A percentile compares a stretch with the other conserved stretches of the same genome.
Evolutionary conservation across 2,888 invertebrate genomes (phyloP).

Genomic region (Synanthedon andrenaeformis): DNA sequence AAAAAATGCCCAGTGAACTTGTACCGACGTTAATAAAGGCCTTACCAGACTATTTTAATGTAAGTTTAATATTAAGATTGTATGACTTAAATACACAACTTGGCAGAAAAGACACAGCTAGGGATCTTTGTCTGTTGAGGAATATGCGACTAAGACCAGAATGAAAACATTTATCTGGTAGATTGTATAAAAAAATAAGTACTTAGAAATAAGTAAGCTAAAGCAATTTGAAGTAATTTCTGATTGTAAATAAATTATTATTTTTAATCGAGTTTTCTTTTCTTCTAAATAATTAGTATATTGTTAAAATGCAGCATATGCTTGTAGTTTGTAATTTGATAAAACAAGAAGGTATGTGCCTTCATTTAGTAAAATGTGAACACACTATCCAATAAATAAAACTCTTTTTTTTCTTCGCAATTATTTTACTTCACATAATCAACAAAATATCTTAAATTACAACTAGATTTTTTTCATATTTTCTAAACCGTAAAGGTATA

Average conservation of each 20-base stretch:
- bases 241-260: background rate
- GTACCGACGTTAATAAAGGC: conserved; percentile 85
- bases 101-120: conserved; percentile 87
- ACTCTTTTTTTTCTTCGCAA: background rate
- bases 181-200: background rate
- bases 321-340: no score
- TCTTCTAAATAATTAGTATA: no score
- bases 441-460: conserved; percentile 45
- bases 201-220: background rate
- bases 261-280: background rate
- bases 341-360: no score
- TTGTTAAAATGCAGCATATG: no score
- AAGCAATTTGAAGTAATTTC: background rate
- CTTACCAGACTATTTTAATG: conserved; percentile 81
- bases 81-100: conserved; percentile 82
- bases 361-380: no score
- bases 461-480: conserved; percentile 5
- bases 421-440: conserved; percentile 37
- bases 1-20: conserved; percentile 80
- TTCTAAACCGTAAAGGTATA: background rate
- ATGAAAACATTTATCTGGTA: conserved; percentile 14
- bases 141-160: conserved; percentile 79
- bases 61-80: conserved; percentile 78
- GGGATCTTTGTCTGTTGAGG: conserved; percentile 87
- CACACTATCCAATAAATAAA: background rate